Evolutionary conservation across 2,113 vertebrate genomes (phyloP).

Genomic region (Columbina picui): DNA sequence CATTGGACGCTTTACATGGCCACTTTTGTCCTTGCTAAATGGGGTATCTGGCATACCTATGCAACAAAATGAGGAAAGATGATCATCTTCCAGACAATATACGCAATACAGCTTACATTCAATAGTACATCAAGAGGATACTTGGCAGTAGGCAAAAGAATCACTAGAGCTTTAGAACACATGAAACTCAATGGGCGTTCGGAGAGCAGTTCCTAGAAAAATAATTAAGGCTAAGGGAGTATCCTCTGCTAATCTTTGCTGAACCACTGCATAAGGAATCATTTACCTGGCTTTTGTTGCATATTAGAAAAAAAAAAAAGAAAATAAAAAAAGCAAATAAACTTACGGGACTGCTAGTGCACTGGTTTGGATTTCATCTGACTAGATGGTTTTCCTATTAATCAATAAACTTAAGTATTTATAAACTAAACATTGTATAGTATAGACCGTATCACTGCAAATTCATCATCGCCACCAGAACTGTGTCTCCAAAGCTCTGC

Average conservation of each 20-base stretch:
- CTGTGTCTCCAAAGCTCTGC: neutral
- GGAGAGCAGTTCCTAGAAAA: neutral
- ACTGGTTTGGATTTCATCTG: neutral
- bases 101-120: neutral
- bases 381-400: neutral
- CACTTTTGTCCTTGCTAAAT: constrained; percentile 76
- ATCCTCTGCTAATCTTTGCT: neutral
- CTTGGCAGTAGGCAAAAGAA: neutral
- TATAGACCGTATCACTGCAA: neutral
- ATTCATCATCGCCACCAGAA: neutral
- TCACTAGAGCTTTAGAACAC: neutral
- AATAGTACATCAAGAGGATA: neutral
- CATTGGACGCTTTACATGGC: constrained; percentile 85
- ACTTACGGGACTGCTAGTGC: neutral
- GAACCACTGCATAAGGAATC: neutral
- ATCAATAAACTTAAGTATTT: neutral
- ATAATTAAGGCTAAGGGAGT: neutral
- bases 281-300: neutral
- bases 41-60: constrained; percentile 78
- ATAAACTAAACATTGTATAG: neutral
- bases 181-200: neutral
- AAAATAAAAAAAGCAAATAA: neutral
- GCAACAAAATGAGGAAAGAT: constrained; percentile 45
- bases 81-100: constrained; percentile 6
- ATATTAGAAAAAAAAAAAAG: neutral